These are phyloP conservation scores for Drosophila nr. medialis DNA, from an alignment of 2,888 invertebrate genomes.

Conservation along the genomic window DNA sequence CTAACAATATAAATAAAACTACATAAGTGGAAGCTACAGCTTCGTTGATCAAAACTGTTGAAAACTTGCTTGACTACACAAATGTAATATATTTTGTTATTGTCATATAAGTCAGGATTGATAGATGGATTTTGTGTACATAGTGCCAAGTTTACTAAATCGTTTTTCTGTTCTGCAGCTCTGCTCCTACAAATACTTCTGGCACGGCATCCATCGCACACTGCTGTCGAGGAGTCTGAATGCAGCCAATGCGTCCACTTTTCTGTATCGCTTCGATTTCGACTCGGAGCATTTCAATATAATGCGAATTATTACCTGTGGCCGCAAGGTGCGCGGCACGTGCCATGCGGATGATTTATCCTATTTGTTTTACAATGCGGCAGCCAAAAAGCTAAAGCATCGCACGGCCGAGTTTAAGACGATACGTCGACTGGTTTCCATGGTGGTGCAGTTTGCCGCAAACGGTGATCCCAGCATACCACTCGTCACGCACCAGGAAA, in stretches of 20 bases:
- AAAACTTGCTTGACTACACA: neutral
- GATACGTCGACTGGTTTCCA: conserved; percentile 82
- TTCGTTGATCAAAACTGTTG: neutral
- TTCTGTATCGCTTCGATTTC: conserved; percentile 84
- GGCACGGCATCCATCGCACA: conserved; percentile 84
- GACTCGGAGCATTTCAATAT: conserved; percentile 84
- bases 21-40: too few species aligned
- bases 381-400: conserved; percentile 79
- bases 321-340: conserved; percentile 83
- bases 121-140: neutral
- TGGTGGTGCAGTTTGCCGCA: conserved; percentile 82
- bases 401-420: conserved; percentile 82
- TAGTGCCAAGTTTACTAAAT: neutral
- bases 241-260: conserved; percentile 81
- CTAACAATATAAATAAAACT: neutral
- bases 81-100: neutral
- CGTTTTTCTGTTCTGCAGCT: conserved; percentile 62
- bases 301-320: conserved; percentile 83
- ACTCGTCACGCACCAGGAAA: conserved; percentile 50
- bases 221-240: conserved; percentile 78
- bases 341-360: conserved; percentile 84
- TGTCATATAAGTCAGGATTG: neutral
- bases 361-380: conserved; percentile 83
- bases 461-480: conserved; percentile 82
- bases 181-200: conserved; percentile 83